A percentile compares a stretch with the other conserved stretches of the same genome.
Conservation (phyloP, 2,888 invertebrate species). For the Synanthedon myopaeformis region DNA sequence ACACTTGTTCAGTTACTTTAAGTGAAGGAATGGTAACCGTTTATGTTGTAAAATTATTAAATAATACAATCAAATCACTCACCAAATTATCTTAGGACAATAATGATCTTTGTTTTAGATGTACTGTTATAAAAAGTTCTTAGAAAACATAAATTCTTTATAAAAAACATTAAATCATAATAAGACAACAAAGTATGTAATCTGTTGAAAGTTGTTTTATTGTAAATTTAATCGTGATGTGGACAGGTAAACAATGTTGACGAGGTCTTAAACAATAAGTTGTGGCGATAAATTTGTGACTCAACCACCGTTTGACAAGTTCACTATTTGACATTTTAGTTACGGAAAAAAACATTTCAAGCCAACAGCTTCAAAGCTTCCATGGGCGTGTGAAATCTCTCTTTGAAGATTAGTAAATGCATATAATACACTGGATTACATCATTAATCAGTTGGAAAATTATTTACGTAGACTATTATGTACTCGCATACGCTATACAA, state of each 20-base stretch:
- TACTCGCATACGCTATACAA: conserved; percentile 57
- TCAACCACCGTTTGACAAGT: conserved; percentile 68
- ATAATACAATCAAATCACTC: no score
- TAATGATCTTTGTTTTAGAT: no score
- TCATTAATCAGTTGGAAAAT: conserved; percentile 30
- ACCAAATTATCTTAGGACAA: no score
- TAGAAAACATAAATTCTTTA: neutral
- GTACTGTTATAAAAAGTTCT: no score
- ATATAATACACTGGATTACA: conserved; percentile 6
- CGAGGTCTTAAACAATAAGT: conserved; percentile 26
- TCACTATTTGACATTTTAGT: conserved; percentile 63
- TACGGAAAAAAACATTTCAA: conserved; percentile 53
- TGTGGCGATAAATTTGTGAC: conserved; percentile 44
- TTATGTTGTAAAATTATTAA: no score
- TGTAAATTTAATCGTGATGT: neutral
- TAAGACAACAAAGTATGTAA: neutral
- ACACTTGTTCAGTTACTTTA: no score
- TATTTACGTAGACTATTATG: conserved; percentile 47
- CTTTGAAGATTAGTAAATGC: conserved; percentile 14
- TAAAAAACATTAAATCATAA: neutral
- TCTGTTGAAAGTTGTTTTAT: neutral
- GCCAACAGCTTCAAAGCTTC: conserved; percentile 30
- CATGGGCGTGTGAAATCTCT: conserved; percentile 32
- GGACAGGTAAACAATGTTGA: conserved; percentile 29
- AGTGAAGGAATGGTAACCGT: no score